Base-by-base conservation (phyloP, 2,797 vertebrate species). In the Hybognathus amarus region DNA sequence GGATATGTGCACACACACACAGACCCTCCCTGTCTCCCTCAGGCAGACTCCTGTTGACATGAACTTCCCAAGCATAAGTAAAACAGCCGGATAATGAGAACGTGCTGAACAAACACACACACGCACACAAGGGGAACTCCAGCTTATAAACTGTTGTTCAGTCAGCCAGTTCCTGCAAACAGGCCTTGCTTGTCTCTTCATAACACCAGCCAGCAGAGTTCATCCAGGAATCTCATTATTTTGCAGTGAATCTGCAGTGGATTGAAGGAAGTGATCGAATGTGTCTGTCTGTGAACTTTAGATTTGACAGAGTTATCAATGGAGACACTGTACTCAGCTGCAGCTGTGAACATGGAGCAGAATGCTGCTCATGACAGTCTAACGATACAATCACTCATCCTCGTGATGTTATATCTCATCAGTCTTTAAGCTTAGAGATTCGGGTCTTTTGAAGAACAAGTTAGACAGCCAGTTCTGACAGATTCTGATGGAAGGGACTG, bases 61-160 rank as follows among this genome's bases (percentile, higher is more conserved):
- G 77, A 79, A 76, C 61, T 76, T 87, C 85, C 83, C 63, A 13
- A 69, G 50, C 78, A 80, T 42, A 64, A 79, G 77, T 85, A 77
- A 88, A 63, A 87, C 83, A 85, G 61, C 69, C 69, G 30, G 52
- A 82, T 79, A 82, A 68, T 67, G 42, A 87, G 69, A 81, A 30
- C 63, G 70, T 52, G 64, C 76, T n/a, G 5, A 75, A 13, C 54
- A 83, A 73, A 81, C 71, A 73, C 66, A 59, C 47, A 59, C 47
- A 61, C 8, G 45, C 63, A 80, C 77, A 85, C 5, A 68, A 59
- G 73, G 76, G 71, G 69, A 77, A 78, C 75, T 76, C 83, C 45
- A 33, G n/a, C 54, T 69, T 68, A 42, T 68, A 83, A 89, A 88
- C 91, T 90, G 92, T 90, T 92, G 90, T 92, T 92, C n/a, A 91